Percentiles rank a stretch among this genome's conserved stretches.
Evolutionary conservation across 2,888 invertebrate genomes (phyloP).

Genomic region (Himalopsyche anomala): DNA sequence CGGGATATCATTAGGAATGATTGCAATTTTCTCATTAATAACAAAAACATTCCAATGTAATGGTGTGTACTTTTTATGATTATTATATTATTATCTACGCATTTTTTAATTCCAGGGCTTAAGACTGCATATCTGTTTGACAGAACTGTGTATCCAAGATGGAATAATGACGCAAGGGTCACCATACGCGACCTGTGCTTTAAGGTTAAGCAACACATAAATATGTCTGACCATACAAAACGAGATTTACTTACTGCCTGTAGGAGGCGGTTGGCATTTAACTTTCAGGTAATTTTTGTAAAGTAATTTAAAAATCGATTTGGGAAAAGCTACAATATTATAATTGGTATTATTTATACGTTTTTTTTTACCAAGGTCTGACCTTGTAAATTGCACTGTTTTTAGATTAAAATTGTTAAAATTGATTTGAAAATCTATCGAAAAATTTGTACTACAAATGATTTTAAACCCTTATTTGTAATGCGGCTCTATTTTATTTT

Average conservation of each 20-base stretch:
- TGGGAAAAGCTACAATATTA: background rate
- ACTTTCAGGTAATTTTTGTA: background rate
- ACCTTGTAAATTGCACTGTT: too few species aligned
- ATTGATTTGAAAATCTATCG: too few species aligned
- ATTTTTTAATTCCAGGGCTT: background rate
- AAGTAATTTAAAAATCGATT: background rate
- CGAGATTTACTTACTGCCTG: background rate
- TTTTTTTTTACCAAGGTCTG: too few species aligned
- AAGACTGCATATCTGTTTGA: background rate
- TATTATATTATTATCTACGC: background rate
- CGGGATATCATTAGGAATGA: too few species aligned
- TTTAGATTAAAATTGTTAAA: too few species aligned
- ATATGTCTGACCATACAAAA: conserved; percentile 21
- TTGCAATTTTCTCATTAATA: too few species aligned
- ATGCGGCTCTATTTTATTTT: too few species aligned
- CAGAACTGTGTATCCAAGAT: background rate
- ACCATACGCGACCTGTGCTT: background rate
- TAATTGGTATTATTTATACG: too few species aligned
- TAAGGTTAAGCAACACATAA: conserved; percentile 31
- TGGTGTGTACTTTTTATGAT: background rate
- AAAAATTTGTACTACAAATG: too few species aligned
- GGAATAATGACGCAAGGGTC: background rate
- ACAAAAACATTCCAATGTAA: too few species aligned
- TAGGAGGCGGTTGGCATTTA: conserved; percentile 8
- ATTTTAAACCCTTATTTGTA: too few species aligned